These are phyloP conservation scores for Paracyprichromis sp. DNA, from an alignment of 2,113 vertebrate genomes.

Conservation along the genomic window DNA sequence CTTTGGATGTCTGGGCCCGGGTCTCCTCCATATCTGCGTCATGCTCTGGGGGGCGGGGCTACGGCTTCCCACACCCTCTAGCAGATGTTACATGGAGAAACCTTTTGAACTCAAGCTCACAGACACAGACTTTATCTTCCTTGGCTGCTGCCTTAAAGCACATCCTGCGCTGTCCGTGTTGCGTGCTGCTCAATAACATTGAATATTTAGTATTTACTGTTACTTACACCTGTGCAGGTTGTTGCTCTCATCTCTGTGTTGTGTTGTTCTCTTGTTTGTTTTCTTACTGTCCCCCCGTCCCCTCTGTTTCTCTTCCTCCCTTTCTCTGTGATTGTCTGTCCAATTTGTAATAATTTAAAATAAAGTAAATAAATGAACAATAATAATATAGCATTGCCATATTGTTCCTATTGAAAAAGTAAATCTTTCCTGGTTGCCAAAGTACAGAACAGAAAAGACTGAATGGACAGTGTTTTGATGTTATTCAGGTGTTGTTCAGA, in stretches of 20 bases:
- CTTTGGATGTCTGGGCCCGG: not conserved
- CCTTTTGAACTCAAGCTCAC: not conserved
- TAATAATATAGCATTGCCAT: not conserved
- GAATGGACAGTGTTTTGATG: not conserved
- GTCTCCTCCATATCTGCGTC: not conserved
- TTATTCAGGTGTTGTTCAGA: not conserved
- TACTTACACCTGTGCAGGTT: not conserved
- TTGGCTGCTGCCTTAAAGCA: not conserved
- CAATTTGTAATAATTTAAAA: rapidly evolving
- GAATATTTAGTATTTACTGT: not conserved
- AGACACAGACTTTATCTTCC: rapidly evolving
- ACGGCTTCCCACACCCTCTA: rapidly evolving
- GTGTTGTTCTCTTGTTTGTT: not conserved
- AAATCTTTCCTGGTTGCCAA: not conserved
- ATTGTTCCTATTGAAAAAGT: rapidly evolving
- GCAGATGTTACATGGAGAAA: rapidly evolving
- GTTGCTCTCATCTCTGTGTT: rapidly evolving
- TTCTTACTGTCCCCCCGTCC: not conserved
- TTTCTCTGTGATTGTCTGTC: rapidly evolving
- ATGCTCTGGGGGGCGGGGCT: rapidly evolving
- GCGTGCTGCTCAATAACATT: not conserved
- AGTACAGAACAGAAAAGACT: not conserved
- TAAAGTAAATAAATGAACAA: rapidly evolving
- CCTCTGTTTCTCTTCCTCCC: rapidly evolving
- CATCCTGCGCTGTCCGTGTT: rapidly evolving